phyloP scores from a whole-genome alignment of 2,888 invertebrate species.

The Cancer borealis region DNA sequence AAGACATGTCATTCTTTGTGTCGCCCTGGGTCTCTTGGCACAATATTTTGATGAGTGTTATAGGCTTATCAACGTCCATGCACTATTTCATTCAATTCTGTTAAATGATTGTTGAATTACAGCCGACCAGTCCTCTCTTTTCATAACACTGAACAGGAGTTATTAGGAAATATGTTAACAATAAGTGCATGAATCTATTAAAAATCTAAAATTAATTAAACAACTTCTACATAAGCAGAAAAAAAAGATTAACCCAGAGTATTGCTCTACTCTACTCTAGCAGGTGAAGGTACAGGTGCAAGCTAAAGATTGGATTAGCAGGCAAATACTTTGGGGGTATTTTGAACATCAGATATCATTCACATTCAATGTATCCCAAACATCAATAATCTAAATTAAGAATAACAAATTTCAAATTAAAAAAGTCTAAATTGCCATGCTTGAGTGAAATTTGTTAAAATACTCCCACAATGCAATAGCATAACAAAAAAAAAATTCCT shows the following conservation, averaged over 20 bases:
- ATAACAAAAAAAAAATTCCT: neutral
- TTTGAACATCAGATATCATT: neutral
- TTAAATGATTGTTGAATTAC: neutral
- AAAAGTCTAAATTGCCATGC: neutral
- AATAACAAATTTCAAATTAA: neutral
- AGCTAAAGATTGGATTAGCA: neutral
- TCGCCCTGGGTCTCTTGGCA: too few relatives aligned
- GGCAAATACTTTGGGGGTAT: slow-evolving; percentile 28
- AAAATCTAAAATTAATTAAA: neutral
- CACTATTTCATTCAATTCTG: neutral
- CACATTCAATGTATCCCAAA: neutral
- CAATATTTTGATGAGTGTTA: too few relatives aligned
- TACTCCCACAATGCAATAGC: slow-evolving; percentile 31
- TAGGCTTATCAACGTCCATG: too few relatives aligned
- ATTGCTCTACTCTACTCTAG: neutral
- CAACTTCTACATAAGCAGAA: neutral
- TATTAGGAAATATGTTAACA: neutral
- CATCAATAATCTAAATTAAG: neutral
- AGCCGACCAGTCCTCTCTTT: neutral
- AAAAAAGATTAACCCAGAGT: neutral
- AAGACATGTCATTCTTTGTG: too few relatives aligned
- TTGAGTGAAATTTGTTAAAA: neutral
- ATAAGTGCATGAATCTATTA: neutral
- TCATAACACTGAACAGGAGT: neutral
- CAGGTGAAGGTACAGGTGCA: slow-evolving; percentile 6